phyloP scores from a whole-genome alignment of 1,140 invertebrate genomes.

The Trissolcus basalis region DNA sequence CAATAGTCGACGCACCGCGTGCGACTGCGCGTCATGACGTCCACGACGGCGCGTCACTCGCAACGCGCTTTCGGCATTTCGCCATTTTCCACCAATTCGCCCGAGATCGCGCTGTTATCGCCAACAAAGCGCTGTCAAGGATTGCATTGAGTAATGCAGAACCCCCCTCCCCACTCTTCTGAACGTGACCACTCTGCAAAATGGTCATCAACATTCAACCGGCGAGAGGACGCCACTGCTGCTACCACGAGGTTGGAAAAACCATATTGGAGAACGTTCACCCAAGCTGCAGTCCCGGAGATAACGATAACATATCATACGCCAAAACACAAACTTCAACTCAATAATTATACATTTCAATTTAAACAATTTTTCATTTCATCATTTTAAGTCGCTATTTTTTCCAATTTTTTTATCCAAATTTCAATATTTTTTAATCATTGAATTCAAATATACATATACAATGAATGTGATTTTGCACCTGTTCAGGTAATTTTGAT shows the following conservation, averaged over 20 bases:
- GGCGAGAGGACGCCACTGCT: neutral
- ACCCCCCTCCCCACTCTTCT: constrained; percentile 2
- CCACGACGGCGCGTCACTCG: constrained; percentile 25
- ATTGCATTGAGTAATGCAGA: neutral
- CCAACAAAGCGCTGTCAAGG: neutral
- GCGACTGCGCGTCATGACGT: constrained; percentile 49
- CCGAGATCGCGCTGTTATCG: constrained; percentile 44
- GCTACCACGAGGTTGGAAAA: neutral
- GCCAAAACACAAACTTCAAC: too few species aligned
- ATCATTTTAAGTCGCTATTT: too few species aligned
- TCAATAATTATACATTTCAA: too few species aligned
- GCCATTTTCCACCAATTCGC: constrained; percentile 12
- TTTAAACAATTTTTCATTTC: too few species aligned
- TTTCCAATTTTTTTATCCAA: too few species aligned
- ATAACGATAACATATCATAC: too few species aligned
- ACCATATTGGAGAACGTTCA: too few species aligned
- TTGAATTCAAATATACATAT: too few species aligned
- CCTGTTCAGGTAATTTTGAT: too few species aligned
- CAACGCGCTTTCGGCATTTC: constrained; percentile 17
- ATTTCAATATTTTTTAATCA: too few species aligned
- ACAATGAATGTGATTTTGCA: too few species aligned
- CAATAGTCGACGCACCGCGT: constrained; percentile 42
- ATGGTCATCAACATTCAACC: neutral
- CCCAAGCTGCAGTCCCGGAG: too few species aligned
- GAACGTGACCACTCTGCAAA: neutral